Conservation (phyloP, 2,797 vertebrate species). For the Sylvia borin region DNA sequence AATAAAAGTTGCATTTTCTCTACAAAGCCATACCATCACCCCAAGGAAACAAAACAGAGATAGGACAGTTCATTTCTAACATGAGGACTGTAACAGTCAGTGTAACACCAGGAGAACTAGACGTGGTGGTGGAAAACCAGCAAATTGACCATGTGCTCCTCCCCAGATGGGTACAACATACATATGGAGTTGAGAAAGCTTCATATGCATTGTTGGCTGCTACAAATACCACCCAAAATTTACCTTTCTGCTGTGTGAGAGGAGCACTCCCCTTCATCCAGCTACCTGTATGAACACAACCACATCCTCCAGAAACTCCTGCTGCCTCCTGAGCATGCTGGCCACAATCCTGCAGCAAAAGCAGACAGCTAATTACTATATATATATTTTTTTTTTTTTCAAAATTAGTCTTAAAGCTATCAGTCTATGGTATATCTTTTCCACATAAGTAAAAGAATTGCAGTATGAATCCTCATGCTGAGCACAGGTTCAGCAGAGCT, state of each 20-base stretch:
- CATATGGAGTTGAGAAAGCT: accelerated
- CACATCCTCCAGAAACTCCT: background rate
- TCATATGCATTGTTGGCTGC: accelerated
- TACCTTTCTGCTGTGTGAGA: background rate
- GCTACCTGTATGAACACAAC: background rate
- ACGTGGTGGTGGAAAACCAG: background rate
- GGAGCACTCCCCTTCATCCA: background rate
- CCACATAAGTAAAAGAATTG: background rate
- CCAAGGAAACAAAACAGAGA: background rate
- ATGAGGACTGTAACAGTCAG: background rate
- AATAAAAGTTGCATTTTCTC: background rate
- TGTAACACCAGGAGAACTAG: background rate
- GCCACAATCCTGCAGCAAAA: background rate
- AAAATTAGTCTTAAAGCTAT: background rate
- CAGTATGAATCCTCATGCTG: background rate
- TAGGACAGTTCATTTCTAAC: background rate
- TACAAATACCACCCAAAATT: background rate
- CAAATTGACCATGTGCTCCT: accelerated
- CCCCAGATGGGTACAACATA: accelerated
- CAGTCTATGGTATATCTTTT: background rate
- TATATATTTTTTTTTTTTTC: background rate
- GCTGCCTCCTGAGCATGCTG: background rate
- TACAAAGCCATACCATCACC: background rate
- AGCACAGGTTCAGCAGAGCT: background rate
- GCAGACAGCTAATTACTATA: accelerated